phyloP scores from a whole-genome alignment of 2,797 vertebrate genomes.

The Monodelphis domestica region DNA sequence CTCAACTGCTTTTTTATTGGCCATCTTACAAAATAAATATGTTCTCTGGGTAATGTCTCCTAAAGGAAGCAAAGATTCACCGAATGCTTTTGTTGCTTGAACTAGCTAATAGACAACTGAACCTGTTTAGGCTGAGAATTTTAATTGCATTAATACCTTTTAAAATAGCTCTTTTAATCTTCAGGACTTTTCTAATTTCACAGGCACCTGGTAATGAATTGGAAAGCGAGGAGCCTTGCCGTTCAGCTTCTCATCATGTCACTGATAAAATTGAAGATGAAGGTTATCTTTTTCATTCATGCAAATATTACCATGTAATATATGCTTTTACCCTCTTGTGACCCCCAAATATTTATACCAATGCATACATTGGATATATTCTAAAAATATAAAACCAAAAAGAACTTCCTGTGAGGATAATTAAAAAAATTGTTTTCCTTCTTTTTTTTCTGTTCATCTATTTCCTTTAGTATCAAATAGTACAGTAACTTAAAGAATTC shows the following conservation, averaged over 20 bases:
- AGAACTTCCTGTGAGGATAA: neutral
- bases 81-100: neutral
- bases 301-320: neutral
- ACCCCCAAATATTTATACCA: constrained; percentile 9
- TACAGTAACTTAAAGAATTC: constrained; percentile 16
- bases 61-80: constrained; percentile 16
- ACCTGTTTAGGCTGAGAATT: neutral
- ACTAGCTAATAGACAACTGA: neutral
- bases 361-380: neutral
- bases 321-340: neutral
- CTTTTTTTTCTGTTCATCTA: constrained; percentile 27
- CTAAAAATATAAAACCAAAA: constrained; percentile 1
- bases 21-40: constrained; percentile 39
- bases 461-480: constrained; percentile 12
- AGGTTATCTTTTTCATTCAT: neutral
- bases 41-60: neutral
- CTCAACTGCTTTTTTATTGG: constrained; percentile 21
- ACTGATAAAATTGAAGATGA: neutral
- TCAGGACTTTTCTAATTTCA: neutral
- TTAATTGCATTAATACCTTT: neutral
- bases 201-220: neutral
- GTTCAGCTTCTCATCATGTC: neutral
- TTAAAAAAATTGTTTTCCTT: neutral
- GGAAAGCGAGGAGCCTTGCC: neutral
- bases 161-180: neutral